Percentiles rank a stretch among this genome's conserved stretches.
These are phyloP conservation scores for Sceloporus undulatus DNA, from an alignment of 2,113 vertebrate genomes.

Conservation along the genomic window DNA sequence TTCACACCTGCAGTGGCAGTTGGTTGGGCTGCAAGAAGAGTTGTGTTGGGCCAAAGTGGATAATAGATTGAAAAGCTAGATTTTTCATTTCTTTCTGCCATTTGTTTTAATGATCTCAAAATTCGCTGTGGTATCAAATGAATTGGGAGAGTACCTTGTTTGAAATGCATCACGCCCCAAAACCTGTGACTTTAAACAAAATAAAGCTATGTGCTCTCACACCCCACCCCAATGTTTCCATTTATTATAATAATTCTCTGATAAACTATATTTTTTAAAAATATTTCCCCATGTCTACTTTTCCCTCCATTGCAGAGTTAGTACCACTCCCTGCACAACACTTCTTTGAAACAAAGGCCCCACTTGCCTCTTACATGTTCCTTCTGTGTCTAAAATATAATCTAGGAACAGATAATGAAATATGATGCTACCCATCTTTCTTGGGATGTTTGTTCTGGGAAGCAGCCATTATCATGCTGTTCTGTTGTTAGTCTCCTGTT, in stretches of 20 bases:
- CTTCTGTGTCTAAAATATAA: background rate
- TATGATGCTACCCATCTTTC: background rate
- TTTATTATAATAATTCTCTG: conserved; percentile 3
- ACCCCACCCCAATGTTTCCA: too few species aligned
- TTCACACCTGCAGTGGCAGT: background rate
- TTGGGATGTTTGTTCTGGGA: background rate
- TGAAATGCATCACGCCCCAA: conserved; percentile 1
- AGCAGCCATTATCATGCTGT: background rate
- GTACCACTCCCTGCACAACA: background rate
- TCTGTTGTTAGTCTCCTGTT: background rate
- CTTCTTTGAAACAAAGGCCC: background rate
- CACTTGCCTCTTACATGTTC: background rate
- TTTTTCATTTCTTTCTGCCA: background rate
- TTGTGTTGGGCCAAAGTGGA: background rate
- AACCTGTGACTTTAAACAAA: conserved; percentile 27
- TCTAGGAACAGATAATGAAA: background rate
- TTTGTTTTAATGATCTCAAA: background rate
- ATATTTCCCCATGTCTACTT: background rate
- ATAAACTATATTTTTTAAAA: background rate
- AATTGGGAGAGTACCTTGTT: background rate
- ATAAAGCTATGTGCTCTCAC: background rate
- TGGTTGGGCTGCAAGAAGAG: background rate
- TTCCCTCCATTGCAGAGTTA: background rate
- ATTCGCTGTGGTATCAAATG: background rate
- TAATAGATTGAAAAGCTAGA: background rate